Conservation (phyloP, 2,888 invertebrate genomes). For the Steinernema hermaphroditum region DNA sequence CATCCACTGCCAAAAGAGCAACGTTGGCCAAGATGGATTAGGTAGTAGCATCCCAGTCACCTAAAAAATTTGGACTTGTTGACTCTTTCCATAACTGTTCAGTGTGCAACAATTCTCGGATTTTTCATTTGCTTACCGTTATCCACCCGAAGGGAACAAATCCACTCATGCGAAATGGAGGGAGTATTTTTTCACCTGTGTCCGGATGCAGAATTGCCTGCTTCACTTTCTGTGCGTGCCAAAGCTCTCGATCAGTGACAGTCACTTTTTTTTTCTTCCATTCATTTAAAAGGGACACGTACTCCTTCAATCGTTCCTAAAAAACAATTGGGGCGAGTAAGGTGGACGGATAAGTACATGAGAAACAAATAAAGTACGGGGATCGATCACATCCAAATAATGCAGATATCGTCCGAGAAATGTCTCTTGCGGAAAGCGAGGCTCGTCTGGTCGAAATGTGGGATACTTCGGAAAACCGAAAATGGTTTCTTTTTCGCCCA, state of each 20-base stretch:
- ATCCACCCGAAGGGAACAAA: slow-evolving; percentile 70
- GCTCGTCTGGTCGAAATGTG: slow-evolving; percentile 49
- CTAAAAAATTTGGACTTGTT: slow-evolving; percentile 43
- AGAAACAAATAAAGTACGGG: slow-evolving; percentile 68
- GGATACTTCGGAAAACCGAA: slow-evolving; percentile 59
- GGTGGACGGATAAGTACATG: slow-evolving; percentile 66
- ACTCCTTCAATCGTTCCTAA: slow-evolving; percentile 66
- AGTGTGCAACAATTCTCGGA: slow-evolving; percentile 29
- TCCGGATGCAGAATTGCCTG: slow-evolving; percentile 66
- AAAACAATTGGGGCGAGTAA: too few species aligned
- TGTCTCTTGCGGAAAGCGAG: slow-evolving; percentile 63
- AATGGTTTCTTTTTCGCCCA: slow-evolving; percentile 41
- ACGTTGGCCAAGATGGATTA: slow-evolving; percentile 67
- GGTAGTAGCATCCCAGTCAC: slow-evolving; percentile 70
- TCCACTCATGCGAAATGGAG: slow-evolving; percentile 71
- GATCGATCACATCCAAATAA: slow-evolving; percentile 70
- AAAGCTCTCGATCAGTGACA: slow-evolving; percentile 67
- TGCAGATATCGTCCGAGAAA: slow-evolving; percentile 69
- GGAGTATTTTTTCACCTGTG: slow-evolving; percentile 69
- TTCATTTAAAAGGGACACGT: slow-evolving; percentile 67
- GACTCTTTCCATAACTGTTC: too few species aligned
- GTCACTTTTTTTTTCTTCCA: slow-evolving; percentile 62
- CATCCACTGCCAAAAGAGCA: slow-evolving; percentile 71
- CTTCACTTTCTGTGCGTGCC: slow-evolving; percentile 70
- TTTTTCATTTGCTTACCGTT: slow-evolving; percentile 63